phyloP scores from a whole-genome alignment of 2,797 vertebrate species.

The Poeciliopsis paucimaculata region DNA sequence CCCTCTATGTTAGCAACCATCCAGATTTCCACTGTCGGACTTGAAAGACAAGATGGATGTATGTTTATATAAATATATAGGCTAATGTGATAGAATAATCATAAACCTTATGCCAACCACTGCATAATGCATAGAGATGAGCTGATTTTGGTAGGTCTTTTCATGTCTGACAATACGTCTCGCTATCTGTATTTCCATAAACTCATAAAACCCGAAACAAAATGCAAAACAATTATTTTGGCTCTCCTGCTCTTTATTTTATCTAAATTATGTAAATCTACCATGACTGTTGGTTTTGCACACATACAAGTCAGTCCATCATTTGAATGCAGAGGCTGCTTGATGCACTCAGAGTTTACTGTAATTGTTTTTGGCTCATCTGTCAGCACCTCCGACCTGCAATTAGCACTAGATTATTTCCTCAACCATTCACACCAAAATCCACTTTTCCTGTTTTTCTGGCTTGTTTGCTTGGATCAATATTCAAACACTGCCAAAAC shows the following conservation, averaged over 20 bases:
- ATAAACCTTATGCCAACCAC: slow-evolving; percentile 42
- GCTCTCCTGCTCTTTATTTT: slow-evolving; percentile 16
- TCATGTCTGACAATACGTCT: background rate
- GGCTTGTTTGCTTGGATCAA: slow-evolving; percentile 42
- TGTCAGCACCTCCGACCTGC: slow-evolving; percentile 26
- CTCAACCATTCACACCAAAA: slow-evolving; percentile 14
- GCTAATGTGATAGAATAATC: slow-evolving; percentile 32
- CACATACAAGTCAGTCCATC: slow-evolving; percentile 6
- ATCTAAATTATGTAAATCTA: background rate
- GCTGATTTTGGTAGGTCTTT: slow-evolving; percentile 11
- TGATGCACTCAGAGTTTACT: background rate
- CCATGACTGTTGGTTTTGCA: background rate
- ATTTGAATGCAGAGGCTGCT: background rate
- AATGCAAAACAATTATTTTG: slow-evolving; percentile 4
- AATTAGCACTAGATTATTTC: slow-evolving; percentile 54
- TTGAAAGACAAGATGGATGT: slow-evolving; percentile 10
- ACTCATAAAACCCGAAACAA: background rate
- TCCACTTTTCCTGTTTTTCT: slow-evolving; percentile 36
- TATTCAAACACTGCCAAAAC: slow-evolving; percentile 13
- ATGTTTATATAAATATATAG: slow-evolving; percentile 7
- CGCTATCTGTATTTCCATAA: background rate
- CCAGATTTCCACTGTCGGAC: background rate
- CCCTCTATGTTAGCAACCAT: background rate
- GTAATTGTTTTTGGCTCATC: slow-evolving; percentile 1
- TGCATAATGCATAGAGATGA: slow-evolving; percentile 56